Base-by-base conservation (phyloP, 2,113 vertebrate species). In the Salvelinus namaycush region DNA sequence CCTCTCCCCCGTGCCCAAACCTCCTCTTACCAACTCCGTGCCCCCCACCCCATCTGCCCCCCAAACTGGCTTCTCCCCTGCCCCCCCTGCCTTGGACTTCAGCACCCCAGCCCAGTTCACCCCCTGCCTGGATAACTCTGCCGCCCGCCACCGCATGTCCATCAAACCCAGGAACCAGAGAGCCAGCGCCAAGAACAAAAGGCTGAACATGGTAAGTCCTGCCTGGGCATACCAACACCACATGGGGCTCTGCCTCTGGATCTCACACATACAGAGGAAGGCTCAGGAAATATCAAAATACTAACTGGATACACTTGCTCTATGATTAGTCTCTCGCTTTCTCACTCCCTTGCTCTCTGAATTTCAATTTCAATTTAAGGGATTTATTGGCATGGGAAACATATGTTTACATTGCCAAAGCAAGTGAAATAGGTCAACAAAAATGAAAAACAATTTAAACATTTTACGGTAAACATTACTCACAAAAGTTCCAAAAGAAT, bases 161-260 rank as follows among this genome's bases (percentile, higher is more conserved):
- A 84, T 99, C 60, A 99, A 97, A 79, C 98, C 98, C 16, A 93
- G 94, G 79, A 95, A 99, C 71, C 96, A 97, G 89, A 94, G 98
- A 75, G 95, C 94, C 68, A 81, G 88, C 80, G 92, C 92, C 70
- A 97, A 94, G 83, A 90, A 83, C 78, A 94, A 91, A 89, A 94
- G 90, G 49, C 81, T 85, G 39, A 76, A 90, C 75, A 83, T 86
- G 82, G 97, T 99, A 93, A 90, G 82, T 84, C 48, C 18, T 8
- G 18, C 18, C 13, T 68, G 67, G 18, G 67, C 5, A 8, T 0
- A 7, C 12, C 54, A 48, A 34, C 4, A 16, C 60, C 7, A 48
- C 24, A 75, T 7, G 7, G 66, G n/a, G 31, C 75, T 68, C 29
- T 26, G 39, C 57, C 7, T 34, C 9, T n/a, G 59, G n/a, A 7